phyloP scores from a whole-genome alignment of 2,888 invertebrate species.

The Ceramica pisi region DNA sequence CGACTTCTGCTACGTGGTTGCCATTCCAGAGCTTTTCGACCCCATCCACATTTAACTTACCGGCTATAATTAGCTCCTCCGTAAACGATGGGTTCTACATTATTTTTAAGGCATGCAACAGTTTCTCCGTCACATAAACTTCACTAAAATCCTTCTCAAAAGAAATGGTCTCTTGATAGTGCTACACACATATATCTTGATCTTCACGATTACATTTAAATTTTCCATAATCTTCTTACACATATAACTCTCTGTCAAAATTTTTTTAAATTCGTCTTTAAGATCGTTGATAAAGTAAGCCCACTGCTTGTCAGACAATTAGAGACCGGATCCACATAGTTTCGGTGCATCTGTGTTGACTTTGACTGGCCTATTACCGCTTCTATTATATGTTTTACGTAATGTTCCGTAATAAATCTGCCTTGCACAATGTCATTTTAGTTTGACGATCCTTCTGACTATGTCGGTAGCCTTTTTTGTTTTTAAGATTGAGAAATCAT shows the following conservation, averaged over 20 bases:
- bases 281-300: constrained; percentile 56
- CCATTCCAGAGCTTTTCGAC: too few relatives aligned
- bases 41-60: too few relatives aligned
- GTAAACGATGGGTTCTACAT: constrained; percentile 93
- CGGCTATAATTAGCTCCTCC: constrained; percentile 89
- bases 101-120: constrained; percentile 77
- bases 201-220: constrained; percentile 59
- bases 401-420: too few relatives aligned
- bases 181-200: constrained; percentile 67
- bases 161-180: constrained; percentile 70
- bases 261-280: constrained; percentile 45
- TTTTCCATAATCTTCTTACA: constrained; percentile 67
- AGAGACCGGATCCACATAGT: constrained; percentile 57
- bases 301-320: constrained; percentile 62
- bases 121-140: constrained; percentile 81
- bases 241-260: constrained; percentile 59
- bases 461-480: too few relatives aligned
- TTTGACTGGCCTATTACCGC: constrained; percentile 30
- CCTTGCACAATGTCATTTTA: too few relatives aligned
- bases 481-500: too few relatives aligned
- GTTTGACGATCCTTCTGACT: too few relatives aligned
- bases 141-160: constrained; percentile 79
- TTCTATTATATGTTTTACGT: constrained; percentile 28
- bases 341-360: constrained; percentile 1
- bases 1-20: too few relatives aligned